Evolutionary conservation across 1,140 invertebrate species (phyloP).

Genomic region (Solenopsis fugax): DNA sequence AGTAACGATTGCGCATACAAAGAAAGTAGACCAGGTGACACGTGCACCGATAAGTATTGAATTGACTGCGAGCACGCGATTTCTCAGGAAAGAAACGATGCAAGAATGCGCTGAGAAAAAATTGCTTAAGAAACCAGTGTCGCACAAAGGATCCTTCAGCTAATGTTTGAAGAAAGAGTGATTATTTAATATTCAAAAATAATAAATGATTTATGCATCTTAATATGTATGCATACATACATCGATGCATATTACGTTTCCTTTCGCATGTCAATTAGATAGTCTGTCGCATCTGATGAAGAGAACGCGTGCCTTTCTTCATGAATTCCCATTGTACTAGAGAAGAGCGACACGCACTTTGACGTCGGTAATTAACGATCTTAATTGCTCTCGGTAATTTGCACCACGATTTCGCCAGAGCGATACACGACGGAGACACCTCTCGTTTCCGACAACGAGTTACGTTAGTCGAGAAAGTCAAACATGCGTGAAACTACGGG

Average conservation of each 20-base stretch:
- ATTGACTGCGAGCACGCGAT: slow-evolving; percentile 44
- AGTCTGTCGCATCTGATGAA: slow-evolving; percentile 54
- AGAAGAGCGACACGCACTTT: slow-evolving; percentile 56
- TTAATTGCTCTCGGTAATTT: slow-evolving; percentile 70
- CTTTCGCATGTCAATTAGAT: not conserved
- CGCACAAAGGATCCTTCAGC: not conserved
- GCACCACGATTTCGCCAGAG: slow-evolving; percentile 55
- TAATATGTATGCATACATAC: not conserved
- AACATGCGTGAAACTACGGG: slow-evolving; percentile 73
- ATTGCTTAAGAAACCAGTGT: not conserved
- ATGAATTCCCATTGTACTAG: slow-evolving; percentile 54
- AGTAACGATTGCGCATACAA: slow-evolving; percentile 54
- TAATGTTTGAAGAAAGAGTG: not conserved
- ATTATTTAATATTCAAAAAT: not conserved
- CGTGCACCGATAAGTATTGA: slow-evolving; percentile 70
- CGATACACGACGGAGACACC: slow-evolving; percentile 54
- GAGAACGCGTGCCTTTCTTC: slow-evolving; percentile 66
- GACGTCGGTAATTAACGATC: slow-evolving; percentile 73
- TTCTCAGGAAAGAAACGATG: slow-evolving; percentile 34
- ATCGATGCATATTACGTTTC: not conserved
- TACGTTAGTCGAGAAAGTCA: slow-evolving; percentile 62
- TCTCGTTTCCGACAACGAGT: slow-evolving; percentile 28
- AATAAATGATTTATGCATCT: not conserved
- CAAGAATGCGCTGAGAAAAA: not conserved
- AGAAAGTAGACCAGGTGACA: slow-evolving; percentile 68